phyloP scores from a whole-genome alignment of 2,888 invertebrate genomes.

The Peribatodes rhomboidaria region DNA sequence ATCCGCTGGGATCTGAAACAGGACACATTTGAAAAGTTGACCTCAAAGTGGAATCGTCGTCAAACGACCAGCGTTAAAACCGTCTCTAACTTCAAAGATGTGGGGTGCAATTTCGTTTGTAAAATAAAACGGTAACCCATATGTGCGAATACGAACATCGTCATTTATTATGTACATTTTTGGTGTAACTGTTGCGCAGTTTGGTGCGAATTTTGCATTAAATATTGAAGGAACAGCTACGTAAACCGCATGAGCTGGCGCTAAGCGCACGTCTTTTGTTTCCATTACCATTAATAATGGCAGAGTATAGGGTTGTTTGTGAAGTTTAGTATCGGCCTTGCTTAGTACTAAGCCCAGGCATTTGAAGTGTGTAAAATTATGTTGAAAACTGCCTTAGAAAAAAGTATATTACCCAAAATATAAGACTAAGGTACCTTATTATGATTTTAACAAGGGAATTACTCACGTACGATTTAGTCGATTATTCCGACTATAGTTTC shows the following conservation, averaged over 20 bases:
- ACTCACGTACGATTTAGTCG: too few relatives aligned
- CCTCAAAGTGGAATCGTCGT: conserved; percentile 39
- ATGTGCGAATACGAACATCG: conserved; percentile 40
- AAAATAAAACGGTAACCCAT: conserved; percentile 34
- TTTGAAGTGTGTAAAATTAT: background rate
- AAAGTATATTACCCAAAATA: too few relatives aligned
- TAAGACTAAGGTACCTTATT: too few relatives aligned
- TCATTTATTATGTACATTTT: conserved; percentile 70
- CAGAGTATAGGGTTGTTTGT: conserved; percentile 43
- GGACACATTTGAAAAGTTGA: conserved; percentile 31
- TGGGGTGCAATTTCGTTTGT: conserved; percentile 44
- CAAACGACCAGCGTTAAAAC: conserved; percentile 23
- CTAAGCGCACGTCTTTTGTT: conserved; percentile 58
- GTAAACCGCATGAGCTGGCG: conserved; percentile 60
- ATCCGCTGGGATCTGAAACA: conserved; percentile 87
- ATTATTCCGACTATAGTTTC: too few relatives aligned
- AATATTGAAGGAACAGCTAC: conserved; percentile 75
- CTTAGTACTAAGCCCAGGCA: conserved; percentile 6
- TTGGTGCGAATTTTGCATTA: conserved; percentile 77
- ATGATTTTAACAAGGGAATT: too few relatives aligned
- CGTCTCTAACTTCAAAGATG: conserved; percentile 29
- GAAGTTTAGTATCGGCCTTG: conserved; percentile 30
- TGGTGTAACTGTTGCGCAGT: conserved; percentile 64
- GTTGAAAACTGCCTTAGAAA: too few relatives aligned
- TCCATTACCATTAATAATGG: conserved; percentile 53